Base-by-base conservation (phyloP, 2,797 vertebrate species). In the Geotrypetes seraphini region DNA sequence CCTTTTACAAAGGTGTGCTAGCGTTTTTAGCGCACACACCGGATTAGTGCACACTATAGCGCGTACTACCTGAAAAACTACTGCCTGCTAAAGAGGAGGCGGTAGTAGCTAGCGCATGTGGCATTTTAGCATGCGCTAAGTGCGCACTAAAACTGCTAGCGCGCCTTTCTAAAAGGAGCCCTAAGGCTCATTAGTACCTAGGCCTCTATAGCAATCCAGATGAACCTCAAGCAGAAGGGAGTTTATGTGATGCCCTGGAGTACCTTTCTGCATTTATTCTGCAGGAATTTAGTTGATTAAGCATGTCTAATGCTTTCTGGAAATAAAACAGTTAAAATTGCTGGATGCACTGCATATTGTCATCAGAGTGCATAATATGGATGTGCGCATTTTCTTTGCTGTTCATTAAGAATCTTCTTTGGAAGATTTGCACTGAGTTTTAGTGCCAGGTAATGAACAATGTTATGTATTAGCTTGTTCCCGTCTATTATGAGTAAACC, bases 401-500 rank as follows among this genome's bases (percentile, higher is more conserved):
- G n/a, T 19, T 43, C 35, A n/a, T 48, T 48, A 46, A 29, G 33
- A 19, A 22, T 35, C 37, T 19, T 25, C 13, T 8, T 19, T 18
- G n/a, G 23, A 33, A 37, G 28, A 19, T 34, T 39, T 36, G 5
- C 14, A 32, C 13, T 15, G 12, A 30, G 10, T 12, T 36, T 1
- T 12, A 12, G 8, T 12, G 29, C 16, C 19, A 37, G 31, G 10
- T 27, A 27, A 47, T 25, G 39, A 44, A 33, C 14, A 13, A 2
- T 11, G 3, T 26, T 36, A 28, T 0, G 0, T 25, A 15, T 50
- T 40, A 25, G 15, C 13, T 42, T 42, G 10, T 30, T 33, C 33
- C 10, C 1, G 59, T 42, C 11, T 20, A 2, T 55, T 40, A 39
- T 41, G 26, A 26, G 31, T 17, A 49, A 54, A 48, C 4, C 15